Base-by-base conservation (phyloP, 2,888 invertebrate genomes). In the Pollenia amentaria region DNA sequence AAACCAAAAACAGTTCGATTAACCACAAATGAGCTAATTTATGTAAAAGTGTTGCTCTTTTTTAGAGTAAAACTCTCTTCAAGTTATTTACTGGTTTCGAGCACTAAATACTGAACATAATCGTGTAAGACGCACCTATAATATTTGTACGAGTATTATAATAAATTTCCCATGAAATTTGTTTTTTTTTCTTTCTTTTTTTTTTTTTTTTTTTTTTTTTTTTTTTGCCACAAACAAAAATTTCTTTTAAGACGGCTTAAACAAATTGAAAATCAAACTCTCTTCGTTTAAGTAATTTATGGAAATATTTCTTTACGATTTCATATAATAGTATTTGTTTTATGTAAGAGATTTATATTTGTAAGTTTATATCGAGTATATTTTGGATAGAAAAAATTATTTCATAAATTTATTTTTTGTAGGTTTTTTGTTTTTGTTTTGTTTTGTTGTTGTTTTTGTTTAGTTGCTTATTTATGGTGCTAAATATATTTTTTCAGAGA, bases 291-390 rank as follows among this genome's bases (percentile, higher is more conserved):
- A 16, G 40, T 42, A 64, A 64, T 42, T 64, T 64, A 64, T 44
- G 44, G 44, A 18, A 44, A 64, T 12, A 46, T 46, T 64, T 64
- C 2, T 3, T 64, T 64, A 64, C 44, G 16, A 64, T 18, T 8
- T 10, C 42, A 42, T 18, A 18, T 64, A 18, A 64, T n/a, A 42
- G 16, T 42, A 64, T 64, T 64, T 64, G 64, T 64, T 64, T 64
- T 64, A 18, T 18, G 18, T 12, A 64, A 18, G 44, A 16, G 44
- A 64, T 44, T 64, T 64, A 64, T 64, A 40, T 14, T n/a, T 14
- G 40, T 40, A 3, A 38, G n/a, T 40, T 62, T n/a, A 14, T 21
- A 12, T 55, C 1, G 3, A 62, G 40, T 9, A n/a, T n/a, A 6
- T 62, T 29, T 29, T 29, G 29, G 6, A 29, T 29, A 6, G 29